These are phyloP conservation scores for Thelaira solivaga DNA, from an alignment of 2,888 invertebrate species.

Conservation along the genomic window DNA sequence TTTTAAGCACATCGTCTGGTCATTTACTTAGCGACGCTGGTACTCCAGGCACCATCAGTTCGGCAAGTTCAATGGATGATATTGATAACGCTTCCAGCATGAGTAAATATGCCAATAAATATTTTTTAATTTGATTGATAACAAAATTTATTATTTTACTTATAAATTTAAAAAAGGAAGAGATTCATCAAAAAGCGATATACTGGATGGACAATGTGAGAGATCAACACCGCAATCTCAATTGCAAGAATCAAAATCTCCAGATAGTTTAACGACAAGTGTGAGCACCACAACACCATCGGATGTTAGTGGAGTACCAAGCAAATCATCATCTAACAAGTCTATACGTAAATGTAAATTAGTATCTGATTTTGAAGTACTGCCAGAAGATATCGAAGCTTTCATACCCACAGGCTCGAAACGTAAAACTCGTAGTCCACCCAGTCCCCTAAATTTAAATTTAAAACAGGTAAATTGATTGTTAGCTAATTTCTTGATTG, in stretches of 20 bases:
- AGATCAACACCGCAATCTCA: conserved; percentile 27
- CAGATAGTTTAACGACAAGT: conserved; percentile 59
- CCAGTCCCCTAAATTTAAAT: conserved; percentile 75
- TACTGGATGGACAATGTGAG: conserved; percentile 50
- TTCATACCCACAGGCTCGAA: conserved; percentile 69
- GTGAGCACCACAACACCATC: conserved; percentile 1
- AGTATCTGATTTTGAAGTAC: conserved; percentile 74
- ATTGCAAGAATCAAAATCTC: conserved; percentile 58
- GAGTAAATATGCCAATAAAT: conserved; percentile 47
- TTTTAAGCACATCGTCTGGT: conserved; percentile 77
- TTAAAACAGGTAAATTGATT: conserved; percentile 68
- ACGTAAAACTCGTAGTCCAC: conserved; percentile 71
- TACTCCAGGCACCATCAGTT: conserved; percentile 83
- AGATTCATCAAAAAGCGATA: conserved; percentile 75
- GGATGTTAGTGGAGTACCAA: conserved; percentile 34
- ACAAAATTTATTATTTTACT: background rate
- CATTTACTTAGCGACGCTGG: conserved; percentile 78
- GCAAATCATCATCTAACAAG: conserved; percentile 71
- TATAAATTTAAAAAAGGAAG: conserved; percentile 68
- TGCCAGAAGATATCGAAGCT: conserved; percentile 75
- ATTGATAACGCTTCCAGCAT: conserved; percentile 68
- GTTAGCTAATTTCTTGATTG: background rate
- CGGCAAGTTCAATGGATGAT: conserved; percentile 87
- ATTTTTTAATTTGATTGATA: background rate
- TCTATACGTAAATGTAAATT: conserved; percentile 70